phyloP scores from a whole-genome alignment of 2,113 vertebrate species.

The Lynx canadensis region DNA sequence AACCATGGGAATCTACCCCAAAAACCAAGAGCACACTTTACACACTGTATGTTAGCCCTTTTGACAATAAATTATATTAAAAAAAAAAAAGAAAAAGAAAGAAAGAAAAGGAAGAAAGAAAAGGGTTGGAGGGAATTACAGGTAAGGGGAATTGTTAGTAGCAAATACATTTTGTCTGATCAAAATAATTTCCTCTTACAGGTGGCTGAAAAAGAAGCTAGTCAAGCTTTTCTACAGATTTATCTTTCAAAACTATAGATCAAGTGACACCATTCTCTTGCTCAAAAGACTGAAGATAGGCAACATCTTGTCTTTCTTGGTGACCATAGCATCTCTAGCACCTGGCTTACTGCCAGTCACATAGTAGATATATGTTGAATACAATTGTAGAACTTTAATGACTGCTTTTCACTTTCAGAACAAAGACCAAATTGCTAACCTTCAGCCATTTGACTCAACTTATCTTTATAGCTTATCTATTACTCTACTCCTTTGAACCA shows the following conservation, averaged over 20 bases:
- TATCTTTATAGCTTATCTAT: neutral
- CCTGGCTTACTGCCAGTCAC: neutral
- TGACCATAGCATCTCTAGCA: neutral
- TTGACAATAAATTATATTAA: too few relatives aligned
- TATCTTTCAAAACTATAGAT: neutral
- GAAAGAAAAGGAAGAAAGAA: neutral
- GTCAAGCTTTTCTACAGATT: neutral
- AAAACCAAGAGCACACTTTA: too few relatives aligned
- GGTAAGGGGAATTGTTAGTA: neutral
- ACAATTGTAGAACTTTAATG: neutral
- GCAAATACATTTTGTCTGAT: neutral
- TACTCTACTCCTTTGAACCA: neutral
- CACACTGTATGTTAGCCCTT: too few relatives aligned
- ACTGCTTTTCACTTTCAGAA: neutral
- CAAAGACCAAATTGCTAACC: neutral
- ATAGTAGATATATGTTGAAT: neutral
- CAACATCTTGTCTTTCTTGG: neutral
- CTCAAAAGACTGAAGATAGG: neutral
- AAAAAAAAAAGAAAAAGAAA: too few relatives aligned
- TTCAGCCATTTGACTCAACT: neutral
- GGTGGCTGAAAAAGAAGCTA: neutral
- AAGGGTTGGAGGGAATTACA: neutral
- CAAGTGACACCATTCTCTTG: neutral
- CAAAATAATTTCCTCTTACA: slow-evolving; percentile 10
- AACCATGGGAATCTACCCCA: too few relatives aligned